These are phyloP conservation scores for Epicampocera succincta DNA, from an alignment of 2,888 invertebrate species.

Conservation along the genomic window DNA sequence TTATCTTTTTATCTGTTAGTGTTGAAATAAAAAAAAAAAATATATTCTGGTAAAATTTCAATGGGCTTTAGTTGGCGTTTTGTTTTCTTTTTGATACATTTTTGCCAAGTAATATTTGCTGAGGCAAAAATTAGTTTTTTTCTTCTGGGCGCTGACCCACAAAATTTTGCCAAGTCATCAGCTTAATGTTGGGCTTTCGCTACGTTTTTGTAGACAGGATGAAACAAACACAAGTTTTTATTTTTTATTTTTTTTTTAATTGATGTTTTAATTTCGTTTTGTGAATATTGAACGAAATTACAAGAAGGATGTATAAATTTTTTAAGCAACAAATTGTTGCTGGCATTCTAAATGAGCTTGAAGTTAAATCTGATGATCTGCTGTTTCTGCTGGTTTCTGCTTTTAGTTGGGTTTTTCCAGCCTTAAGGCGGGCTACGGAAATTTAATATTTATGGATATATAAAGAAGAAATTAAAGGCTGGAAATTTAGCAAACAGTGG, in stretches of 20 bases:
- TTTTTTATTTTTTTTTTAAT: conserved; percentile 11
- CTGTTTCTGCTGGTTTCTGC: background rate
- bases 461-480: background rate
- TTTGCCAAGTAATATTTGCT: conserved; percentile 48
- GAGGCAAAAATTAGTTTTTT: conserved; percentile 24
- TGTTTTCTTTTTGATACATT: conserved; percentile 32
- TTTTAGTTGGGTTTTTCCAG: background rate
- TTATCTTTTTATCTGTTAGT: too few species aligned
- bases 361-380: background rate
- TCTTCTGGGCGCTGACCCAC: conserved; percentile 49
- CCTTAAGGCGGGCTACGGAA: conserved; percentile 26
- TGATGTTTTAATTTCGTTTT: conserved; percentile 56
- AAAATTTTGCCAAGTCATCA: conserved; percentile 65
- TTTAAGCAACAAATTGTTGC: conserved; percentile 41
- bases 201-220: conserved; percentile 4
- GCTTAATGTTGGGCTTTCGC: conserved; percentile 38
- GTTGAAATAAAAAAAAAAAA: background rate
- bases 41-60: conserved; percentile 14
- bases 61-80: conserved; percentile 6
- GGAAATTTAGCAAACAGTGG: too few species aligned
- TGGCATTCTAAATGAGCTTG: conserved; percentile 9
- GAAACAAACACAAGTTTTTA: too few species aligned
- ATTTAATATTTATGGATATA: background rate
- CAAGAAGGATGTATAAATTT: conserved; percentile 5
- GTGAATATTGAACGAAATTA: conserved; percentile 29